Percentiles rank a stretch among this genome's conserved stretches.
Conservation (phyloP, 2,113 vertebrate species). For the Hepsetus odoe region DNA sequence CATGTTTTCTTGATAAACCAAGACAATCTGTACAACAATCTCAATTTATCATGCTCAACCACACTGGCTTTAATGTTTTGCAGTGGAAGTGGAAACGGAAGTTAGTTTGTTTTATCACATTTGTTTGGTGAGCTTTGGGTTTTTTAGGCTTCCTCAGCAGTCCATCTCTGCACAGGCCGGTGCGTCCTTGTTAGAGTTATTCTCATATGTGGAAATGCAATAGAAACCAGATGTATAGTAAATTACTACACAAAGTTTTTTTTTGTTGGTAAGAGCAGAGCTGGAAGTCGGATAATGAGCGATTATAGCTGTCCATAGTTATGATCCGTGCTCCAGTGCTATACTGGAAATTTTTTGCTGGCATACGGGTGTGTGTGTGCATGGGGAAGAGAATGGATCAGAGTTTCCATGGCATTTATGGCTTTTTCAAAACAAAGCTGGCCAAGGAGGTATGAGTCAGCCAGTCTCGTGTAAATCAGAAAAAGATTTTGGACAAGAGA, state of each 20-base stretch:
- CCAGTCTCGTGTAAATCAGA: constrained; percentile 59
- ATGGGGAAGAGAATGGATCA: constrained; percentile 49
- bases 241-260: no score
- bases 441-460: constrained; percentile 65
- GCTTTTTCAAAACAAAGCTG: constrained; percentile 51
- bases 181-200: not conserved
- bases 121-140: not conserved
- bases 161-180: not conserved
- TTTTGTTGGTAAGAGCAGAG: constrained; percentile 49
- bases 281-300: constrained; percentile 52
- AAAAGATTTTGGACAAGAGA: constrained; percentile 61
- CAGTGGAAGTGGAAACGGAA: not conserved
- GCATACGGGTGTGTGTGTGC: constrained; percentile 15
- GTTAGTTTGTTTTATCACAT: not conserved
- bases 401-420: constrained; percentile 69
- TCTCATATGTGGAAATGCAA: constrained; percentile 10
- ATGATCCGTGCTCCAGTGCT: constrained; percentile 51
- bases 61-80: not conserved
- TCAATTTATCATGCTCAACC: not conserved
- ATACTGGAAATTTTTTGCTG: constrained; percentile 50
- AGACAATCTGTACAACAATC: not conserved
- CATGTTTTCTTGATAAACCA: no score
- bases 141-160: not conserved
- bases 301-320: constrained; percentile 53
- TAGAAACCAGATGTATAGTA: constrained; percentile 61